Evolutionary conservation across 2,888 invertebrate genomes (phyloP).

Genomic region (Labia minor): DNA sequence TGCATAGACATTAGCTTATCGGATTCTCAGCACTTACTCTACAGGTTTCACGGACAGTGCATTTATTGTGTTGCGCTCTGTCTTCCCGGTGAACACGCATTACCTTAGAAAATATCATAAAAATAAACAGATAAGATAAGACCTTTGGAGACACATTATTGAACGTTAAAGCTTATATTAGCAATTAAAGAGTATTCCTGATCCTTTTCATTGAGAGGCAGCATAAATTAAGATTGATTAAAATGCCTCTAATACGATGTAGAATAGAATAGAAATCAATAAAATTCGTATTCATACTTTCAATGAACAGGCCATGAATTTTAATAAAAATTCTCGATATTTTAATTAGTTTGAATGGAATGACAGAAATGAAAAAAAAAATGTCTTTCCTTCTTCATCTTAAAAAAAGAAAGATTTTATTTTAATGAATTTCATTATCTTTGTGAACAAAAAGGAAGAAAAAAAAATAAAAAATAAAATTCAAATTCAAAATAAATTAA

Average conservation of each 20-base stretch:
- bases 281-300: background rate
- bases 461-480: too few relatives aligned
- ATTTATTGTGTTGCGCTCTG: background rate
- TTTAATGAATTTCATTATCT: too few relatives aligned
- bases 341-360: background rate
- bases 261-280: background rate
- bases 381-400: too few relatives aligned
- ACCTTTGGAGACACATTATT: background rate
- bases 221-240: background rate
- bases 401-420: too few relatives aligned
- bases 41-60: slow-evolving; percentile 1
- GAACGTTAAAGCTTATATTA: background rate
- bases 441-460: too few relatives aligned
- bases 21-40: background rate
- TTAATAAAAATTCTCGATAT: background rate
- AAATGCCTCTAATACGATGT: background rate
- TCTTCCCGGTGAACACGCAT: background rate
- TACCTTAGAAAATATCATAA: background rate
- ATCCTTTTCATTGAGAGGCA: background rate
- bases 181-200: background rate
- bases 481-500: too few relatives aligned
- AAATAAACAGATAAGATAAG: slow-evolving; percentile 5
- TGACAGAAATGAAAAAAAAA: too few relatives aligned
- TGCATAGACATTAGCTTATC: background rate
- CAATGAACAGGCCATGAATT: background rate